Conservation (phyloP, 2,113 vertebrate species). For the Notothenia coriiceps region DNA sequence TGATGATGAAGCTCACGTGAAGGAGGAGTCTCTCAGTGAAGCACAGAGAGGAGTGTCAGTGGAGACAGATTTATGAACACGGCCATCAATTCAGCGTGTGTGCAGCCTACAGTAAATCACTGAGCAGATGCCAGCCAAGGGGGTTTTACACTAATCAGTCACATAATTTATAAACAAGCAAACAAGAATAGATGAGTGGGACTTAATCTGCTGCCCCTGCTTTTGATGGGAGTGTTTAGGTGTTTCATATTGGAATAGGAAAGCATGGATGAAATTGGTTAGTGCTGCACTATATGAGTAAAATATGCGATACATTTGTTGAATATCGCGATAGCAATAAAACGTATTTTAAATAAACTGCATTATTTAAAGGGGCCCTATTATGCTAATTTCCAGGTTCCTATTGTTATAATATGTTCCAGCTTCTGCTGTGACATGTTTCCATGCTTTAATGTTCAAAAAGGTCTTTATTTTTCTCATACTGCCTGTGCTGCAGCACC, state of each 20-base stretch:
- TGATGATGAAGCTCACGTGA: constrained; percentile 31
- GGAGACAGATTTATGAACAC: constrained; percentile 62
- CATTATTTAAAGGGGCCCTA: too few species aligned
- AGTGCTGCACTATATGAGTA: too few species aligned
- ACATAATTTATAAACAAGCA: constrained; percentile 66
- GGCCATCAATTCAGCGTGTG: constrained; percentile 52
- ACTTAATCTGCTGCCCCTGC: constrained; percentile 34
- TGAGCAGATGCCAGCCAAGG: constrained; percentile 49
- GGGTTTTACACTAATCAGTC: constrained; percentile 67
- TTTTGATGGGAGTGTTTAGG: constrained; percentile 11
- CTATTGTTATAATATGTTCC: too few species aligned
- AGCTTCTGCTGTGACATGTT: too few species aligned
- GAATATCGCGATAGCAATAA: too few species aligned
- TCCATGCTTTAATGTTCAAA: too few species aligned
- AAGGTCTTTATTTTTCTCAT: too few species aligned
- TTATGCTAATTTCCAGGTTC: too few species aligned
- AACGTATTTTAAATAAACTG: too few species aligned
- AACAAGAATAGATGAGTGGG: constrained; percentile 57
- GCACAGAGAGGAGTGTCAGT: constrained; percentile 35
- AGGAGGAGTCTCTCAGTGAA: constrained; percentile 32
- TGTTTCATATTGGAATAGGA: too few species aligned
- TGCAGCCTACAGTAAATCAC: constrained; percentile 51
- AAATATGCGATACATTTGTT: too few species aligned
- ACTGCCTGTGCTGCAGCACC: too few species aligned
- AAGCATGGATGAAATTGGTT: background rate